Evolutionary conservation across 2,113 vertebrate species (phyloP).

Genomic region (Cyanoramphus novaezelandiae): DNA sequence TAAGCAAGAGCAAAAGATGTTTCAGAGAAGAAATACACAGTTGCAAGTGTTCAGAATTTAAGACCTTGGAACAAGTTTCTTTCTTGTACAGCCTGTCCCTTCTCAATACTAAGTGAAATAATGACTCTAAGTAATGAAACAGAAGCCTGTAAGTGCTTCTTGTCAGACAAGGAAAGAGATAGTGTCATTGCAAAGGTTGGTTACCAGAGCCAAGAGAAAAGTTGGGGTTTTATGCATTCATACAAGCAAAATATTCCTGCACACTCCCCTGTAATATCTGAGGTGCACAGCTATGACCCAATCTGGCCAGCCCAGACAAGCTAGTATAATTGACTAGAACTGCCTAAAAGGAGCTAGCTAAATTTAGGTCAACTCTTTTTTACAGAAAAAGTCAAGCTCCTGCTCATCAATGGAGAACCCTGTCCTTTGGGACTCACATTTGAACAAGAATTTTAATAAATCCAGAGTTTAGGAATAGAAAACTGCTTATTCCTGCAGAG

Average conservation of each 20-base stretch:
- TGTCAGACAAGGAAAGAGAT: background rate
- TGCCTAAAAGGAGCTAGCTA: background rate
- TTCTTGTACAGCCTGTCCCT: background rate
- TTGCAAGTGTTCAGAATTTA: background rate
- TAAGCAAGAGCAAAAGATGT: fast-evolving
- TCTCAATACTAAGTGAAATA: background rate
- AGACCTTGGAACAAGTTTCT: background rate
- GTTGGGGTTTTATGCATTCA: fast-evolving
- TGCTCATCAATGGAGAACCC: background rate
- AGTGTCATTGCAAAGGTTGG: background rate
- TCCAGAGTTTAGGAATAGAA: background rate
- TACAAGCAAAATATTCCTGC: background rate
- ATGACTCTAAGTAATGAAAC: background rate
- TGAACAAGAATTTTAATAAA: background rate
- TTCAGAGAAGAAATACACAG: background rate
- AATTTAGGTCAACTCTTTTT: background rate
- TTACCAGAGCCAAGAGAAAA: background rate
- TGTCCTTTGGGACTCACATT: background rate
- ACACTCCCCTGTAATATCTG: background rate
- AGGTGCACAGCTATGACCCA: background rate
- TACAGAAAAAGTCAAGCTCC: background rate
- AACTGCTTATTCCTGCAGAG: background rate
- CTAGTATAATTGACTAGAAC: background rate
- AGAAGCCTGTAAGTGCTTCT: background rate
- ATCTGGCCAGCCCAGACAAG: background rate